Conservation (phyloP, 2,113 vertebrate genomes). For the Amblyornis subalaris region DNA sequence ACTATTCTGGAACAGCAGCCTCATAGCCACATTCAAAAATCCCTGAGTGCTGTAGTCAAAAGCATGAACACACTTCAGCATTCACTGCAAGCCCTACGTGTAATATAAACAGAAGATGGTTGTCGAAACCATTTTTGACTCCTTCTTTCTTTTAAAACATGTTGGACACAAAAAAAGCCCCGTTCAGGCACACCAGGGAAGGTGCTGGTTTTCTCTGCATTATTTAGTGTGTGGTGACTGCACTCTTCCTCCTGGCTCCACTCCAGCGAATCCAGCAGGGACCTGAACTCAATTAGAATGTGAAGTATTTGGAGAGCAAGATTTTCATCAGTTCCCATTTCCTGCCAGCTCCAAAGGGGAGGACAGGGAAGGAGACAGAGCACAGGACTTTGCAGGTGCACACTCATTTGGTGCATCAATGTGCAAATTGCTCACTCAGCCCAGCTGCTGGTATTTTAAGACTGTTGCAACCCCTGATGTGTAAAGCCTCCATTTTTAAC, state of each 20-base stretch:
- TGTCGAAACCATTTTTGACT: neutral
- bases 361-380: neutral
- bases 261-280: neutral
- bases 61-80: neutral
- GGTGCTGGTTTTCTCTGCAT: neutral
- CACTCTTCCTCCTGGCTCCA: constrained; percentile 3
- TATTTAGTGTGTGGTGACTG: neutral
- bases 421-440: constrained; percentile 14
- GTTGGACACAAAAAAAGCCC: neutral
- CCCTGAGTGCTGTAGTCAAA: neutral
- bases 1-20: neutral
- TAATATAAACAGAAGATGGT: neutral
- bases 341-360: neutral
- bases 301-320: constrained; percentile 39
- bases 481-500: neutral
- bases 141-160: neutral
- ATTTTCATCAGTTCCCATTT: neutral
- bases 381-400: constrained; percentile 10
- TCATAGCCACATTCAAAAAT: neutral
- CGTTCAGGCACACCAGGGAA: neutral
- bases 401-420: neutral
- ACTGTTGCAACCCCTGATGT: neutral
- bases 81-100: neutral
- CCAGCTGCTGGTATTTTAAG: constrained; percentile 39
- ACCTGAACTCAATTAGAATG: constrained; percentile 4